Conservation (phyloP, 2,888 invertebrate species). For the Ligdia adustata region DNA sequence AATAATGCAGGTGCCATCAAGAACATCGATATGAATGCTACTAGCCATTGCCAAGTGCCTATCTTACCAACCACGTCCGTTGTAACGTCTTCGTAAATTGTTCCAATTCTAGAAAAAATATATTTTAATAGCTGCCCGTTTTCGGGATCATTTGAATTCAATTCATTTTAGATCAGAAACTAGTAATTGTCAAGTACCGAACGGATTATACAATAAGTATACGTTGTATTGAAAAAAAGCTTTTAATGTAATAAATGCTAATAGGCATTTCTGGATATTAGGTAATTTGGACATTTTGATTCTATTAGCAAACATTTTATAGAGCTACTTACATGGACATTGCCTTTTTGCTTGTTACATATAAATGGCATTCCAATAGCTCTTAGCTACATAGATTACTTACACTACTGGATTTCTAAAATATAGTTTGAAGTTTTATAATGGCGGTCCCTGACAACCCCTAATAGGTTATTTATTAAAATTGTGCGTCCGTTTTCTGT, state of each 20-base stretch:
- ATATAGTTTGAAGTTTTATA: slow-evolving; percentile 30
- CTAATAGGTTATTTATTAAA: not conserved
- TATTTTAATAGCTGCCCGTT: too few species aligned
- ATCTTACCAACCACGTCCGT: slow-evolving; percentile 70
- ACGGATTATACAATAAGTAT: too few species aligned
- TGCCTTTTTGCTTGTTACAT: slow-evolving; percentile 9
- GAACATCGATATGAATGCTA: slow-evolving; percentile 59
- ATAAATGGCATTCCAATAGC: slow-evolving; percentile 4
- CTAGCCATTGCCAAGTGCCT: slow-evolving; percentile 73
- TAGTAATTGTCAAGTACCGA: too few species aligned
- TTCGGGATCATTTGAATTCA: too few species aligned
- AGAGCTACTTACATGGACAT: slow-evolving; percentile 49
- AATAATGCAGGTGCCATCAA: slow-evolving; percentile 59
- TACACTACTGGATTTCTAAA: slow-evolving; percentile 30
- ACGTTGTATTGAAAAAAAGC: too few species aligned
- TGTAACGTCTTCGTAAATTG: slow-evolving; percentile 74
- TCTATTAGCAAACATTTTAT: not conserved
- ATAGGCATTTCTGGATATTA: too few species aligned
- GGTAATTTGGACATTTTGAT: too few species aligned
- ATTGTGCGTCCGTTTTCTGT: not conserved
- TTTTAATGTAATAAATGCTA: too few species aligned
- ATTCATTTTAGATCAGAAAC: too few species aligned
- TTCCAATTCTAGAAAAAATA: slow-evolving; percentile 70
- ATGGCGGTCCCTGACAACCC: slow-evolving; percentile 8
- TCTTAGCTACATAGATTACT: slow-evolving; percentile 28